Base-by-base conservation (phyloP, 2,113 vertebrate species). In the Vidua macroura region DNA sequence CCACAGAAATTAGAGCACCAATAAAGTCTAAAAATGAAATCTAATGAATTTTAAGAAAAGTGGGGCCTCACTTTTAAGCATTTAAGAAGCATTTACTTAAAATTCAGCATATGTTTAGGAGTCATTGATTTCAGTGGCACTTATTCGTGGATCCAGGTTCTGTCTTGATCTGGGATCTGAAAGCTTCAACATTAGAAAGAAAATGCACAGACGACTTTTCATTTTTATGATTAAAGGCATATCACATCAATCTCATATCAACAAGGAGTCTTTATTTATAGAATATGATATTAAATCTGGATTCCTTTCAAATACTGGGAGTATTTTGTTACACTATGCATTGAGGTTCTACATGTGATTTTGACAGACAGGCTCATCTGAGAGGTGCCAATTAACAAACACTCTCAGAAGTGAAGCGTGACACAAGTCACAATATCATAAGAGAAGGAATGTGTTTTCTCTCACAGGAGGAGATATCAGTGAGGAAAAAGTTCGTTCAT, bases 301-400 rank as follows among this genome's bases (percentile, higher is more conserved):
- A 88, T 91, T 95, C 73, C 74, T 94, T 93, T 95, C 91, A 92
- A 96, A 96, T 83, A 91, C 64, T 80, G 69, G 59, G 79, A 59
- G 62, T 92, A 85, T 96, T 95, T 91, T 79, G 82, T 93, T 91
- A 96, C 78, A 85, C 80, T 87, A 51, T 33, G 1, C 73, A 95
- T 66, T 84, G 88, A 96, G 95, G 90, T 94, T 85, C 84, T 86
- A 73, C 58, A 12, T 90, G 80, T 66, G 90, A 92, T 83, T 95
- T 94, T 96, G 95, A 96, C 88, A 89, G 91, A 85, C 93, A 93
- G 88, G 80, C 70, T 95, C 63, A 91, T 95, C 84, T 5, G 21
- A 93, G 95, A 96, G 91, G 58, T 96, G 93, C 81, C 95, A 96
- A 97, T 97, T 96, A 97, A 87, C 90, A 92, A 95, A 95, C 82